Evolutionary conservation across 2,888 invertebrate genomes (phyloP).

Genomic region (Latheticus oryzae): DNA sequence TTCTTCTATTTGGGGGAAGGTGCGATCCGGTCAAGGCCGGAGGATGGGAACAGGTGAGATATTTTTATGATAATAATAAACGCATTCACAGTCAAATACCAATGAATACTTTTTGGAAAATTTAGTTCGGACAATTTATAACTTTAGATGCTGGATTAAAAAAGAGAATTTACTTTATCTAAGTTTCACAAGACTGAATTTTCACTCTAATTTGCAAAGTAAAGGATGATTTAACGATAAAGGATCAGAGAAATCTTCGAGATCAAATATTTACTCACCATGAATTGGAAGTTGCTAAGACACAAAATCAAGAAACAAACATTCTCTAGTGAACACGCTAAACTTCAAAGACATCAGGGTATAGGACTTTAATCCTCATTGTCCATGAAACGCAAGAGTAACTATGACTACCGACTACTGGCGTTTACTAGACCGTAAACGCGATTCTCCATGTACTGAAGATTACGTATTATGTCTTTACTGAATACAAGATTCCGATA

Average conservation of each 20-base stretch:
- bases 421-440: slow-evolving; percentile 39
- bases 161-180: too few species aligned
- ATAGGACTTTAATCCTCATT: slow-evolving; percentile 41
- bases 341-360: slow-evolving; percentile 41
- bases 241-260: slow-evolving; percentile 30
- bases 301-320: slow-evolving; percentile 53
- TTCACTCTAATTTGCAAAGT: too few species aligned
- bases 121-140: too few species aligned
- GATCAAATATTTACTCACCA: slow-evolving; percentile 33
- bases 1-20: slow-evolving; percentile 72
- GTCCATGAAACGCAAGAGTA: slow-evolving; percentile 39
- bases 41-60: slow-evolving; percentile 81
- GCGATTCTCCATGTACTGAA: slow-evolving; percentile 24
- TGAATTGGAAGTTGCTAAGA: slow-evolving; percentile 47
- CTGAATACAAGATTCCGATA: slow-evolving; percentile 3
- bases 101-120: too few species aligned
- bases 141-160: too few species aligned
- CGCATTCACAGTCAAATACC: too few species aligned
- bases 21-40: slow-evolving; percentile 72
- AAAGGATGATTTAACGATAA: too few species aligned
- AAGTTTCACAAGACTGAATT: too few species aligned
- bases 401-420: slow-evolving; percentile 36
- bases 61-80: neutral
- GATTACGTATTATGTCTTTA: slow-evolving; percentile 33
- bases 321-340: slow-evolving; percentile 37